These are phyloP conservation scores for Ichneumoninae sp. DNA, from an alignment of 2,888 invertebrate genomes.

Conservation along the genomic window DNA sequence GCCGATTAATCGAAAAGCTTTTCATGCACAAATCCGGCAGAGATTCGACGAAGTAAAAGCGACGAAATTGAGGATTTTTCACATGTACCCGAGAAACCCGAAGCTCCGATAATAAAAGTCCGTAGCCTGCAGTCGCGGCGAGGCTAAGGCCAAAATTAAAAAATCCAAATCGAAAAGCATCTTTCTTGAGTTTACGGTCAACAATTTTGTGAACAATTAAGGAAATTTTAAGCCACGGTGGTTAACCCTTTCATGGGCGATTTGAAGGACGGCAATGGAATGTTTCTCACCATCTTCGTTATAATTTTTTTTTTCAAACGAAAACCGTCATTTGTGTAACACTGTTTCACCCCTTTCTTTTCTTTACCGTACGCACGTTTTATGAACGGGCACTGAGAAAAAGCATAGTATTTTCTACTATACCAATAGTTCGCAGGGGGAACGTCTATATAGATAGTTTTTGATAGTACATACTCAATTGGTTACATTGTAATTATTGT, in stretches of 20 bases:
- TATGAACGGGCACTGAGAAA: too few species aligned
- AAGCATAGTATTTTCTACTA: too few species aligned
- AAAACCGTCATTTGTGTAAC: not conserved
- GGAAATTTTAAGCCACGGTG: conserved; percentile 41
- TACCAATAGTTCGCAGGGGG: too few species aligned
- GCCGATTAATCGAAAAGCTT: conserved; percentile 39
- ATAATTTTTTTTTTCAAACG: not conserved
- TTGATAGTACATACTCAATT: too few species aligned
- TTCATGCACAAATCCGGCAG: conserved; percentile 6
- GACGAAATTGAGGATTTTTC: conserved; percentile 15
- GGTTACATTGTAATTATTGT: too few species aligned
- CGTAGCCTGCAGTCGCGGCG: not conserved
- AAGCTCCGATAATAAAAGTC: conserved; percentile 8
- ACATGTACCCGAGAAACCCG: conserved; percentile 4
- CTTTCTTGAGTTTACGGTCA: not conserved
- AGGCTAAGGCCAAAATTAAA: not conserved
- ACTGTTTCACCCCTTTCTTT: not conserved
- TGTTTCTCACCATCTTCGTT: not conserved
- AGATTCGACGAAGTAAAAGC: conserved; percentile 7
- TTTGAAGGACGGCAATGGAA: not conserved
- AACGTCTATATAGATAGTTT: too few species aligned
- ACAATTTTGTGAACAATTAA: not conserved
- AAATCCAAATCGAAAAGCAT: not conserved
- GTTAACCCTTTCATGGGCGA: conserved; percentile 9
- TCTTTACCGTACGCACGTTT: not conserved